Base-by-base conservation (phyloP, 2,888 invertebrate species). In the Xestobium rufovillosum region DNA sequence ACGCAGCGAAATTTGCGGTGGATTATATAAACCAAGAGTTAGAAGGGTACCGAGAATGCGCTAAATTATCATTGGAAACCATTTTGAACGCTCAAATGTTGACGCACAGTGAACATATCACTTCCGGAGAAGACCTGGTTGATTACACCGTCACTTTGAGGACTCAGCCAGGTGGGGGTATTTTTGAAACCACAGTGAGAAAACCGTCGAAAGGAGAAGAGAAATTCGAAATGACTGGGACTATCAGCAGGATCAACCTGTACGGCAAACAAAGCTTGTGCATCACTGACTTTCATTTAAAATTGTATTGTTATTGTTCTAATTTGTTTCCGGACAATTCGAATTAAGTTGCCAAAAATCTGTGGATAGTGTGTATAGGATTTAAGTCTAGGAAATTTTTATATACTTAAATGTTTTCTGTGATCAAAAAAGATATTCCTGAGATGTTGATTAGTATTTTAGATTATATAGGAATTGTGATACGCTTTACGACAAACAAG, bases 231-330 rank as follows among this genome's bases (percentile, higher is more conserved):
- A 60, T 85, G 2, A 68, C 80, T 0, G 89, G 88, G 12, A 77
- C 83, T 16, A 72, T 86, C 30, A 85, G 85, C 58, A 72, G 88
- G 33, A 72, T 86, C 34, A 87, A 87, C 61, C 67, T 82, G 25
- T 87, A 88, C 56, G 84, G 85, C n/a, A 72, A 76, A 34, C 86
- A 87, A 61, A 85, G 85, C 63, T 73, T 70, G 48, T 88, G 88
- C 57, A 72, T 87, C 30, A 75, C 80, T 42, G 78, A 87, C 53
- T 80, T 78, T 53, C 73, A 77, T 49, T 69, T 86, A 43, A 83
- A 85, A 59, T 70, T 86, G 41, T 86, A 84, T 58, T 87, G 87
- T 65, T 86, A 75, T 59, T 87, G 87, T 47, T 57, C 52, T 48
- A 53, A 47, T 42, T 53, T 52, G 29, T 41, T 52, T n/a, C n/a